Evolutionary conservation across 2,797 vertebrate species (phyloP).

Genomic region (Streptopelia turtur): DNA sequence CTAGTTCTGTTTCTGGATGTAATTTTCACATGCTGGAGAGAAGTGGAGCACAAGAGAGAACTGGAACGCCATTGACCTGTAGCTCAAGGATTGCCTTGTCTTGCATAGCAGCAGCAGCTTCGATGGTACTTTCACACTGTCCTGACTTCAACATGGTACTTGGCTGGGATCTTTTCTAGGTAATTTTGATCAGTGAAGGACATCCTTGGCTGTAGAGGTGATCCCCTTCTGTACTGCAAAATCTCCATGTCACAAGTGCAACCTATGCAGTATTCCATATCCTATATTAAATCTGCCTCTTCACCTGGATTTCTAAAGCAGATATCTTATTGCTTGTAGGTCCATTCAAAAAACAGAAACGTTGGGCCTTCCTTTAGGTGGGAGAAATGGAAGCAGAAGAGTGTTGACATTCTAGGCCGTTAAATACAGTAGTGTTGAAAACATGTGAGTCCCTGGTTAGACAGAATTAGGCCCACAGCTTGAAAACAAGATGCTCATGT

Average conservation of each 20-base stretch:
- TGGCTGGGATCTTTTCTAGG: neutral
- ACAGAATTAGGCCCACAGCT: neutral
- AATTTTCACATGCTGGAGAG: neutral
- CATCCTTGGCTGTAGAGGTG: neutral
- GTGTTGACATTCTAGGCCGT: neutral
- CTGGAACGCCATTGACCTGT: neutral
- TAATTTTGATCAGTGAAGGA: neutral
- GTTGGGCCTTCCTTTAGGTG: neutral
- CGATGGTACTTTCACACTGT: neutral
- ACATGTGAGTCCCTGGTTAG: rapidly evolving
- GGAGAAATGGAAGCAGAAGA: neutral
- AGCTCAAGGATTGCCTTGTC: neutral
- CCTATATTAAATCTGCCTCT: neutral
- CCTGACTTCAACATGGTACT: neutral
- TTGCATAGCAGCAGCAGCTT: neutral
- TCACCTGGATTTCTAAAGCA: neutral
- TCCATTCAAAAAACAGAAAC: rapidly evolving
- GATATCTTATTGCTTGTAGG: neutral
- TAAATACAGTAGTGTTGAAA: neutral
- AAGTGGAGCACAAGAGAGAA: neutral
- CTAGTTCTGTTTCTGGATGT: neutral
- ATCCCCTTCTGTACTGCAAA: neutral
- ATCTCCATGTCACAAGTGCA: neutral
- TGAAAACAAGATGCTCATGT: neutral
- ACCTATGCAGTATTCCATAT: neutral